phyloP scores from a whole-genome alignment of 2,113 vertebrate species.

The Labeo catla region DNA sequence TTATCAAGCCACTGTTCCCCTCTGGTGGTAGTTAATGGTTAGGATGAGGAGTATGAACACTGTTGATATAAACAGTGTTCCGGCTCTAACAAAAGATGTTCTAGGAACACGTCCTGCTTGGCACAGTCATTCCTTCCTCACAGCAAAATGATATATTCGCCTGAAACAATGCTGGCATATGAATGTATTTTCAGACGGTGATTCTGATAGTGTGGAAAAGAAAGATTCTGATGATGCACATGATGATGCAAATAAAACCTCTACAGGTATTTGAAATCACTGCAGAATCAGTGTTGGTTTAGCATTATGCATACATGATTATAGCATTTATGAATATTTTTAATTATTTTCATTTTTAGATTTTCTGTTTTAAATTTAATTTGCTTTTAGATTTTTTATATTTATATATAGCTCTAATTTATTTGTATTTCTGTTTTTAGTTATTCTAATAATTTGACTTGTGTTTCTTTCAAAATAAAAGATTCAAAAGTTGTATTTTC shows the following conservation, averaged over 20 bases:
- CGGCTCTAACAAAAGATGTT: neutral
- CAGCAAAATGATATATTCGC: neutral
- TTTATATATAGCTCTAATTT: neutral
- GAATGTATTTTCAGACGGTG: conserved; percentile 19
- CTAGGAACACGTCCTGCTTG: neutral
- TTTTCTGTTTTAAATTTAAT: neutral
- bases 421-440: neutral
- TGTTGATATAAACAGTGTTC: neutral
- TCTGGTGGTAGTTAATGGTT: conserved; percentile 12
- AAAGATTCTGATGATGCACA: neutral
- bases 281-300: neutral
- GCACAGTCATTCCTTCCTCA: neutral
- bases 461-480: too few relatives aligned
- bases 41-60: neutral
- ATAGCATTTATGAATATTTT: neutral
- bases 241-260: conserved; percentile 27
- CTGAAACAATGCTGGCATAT: neutral
- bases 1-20: neutral
- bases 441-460: neutral
- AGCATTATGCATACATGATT: neutral
- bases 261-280: conserved; percentile 35
- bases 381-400: neutral
- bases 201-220: conserved; percentile 36
- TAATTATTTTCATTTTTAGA: neutral
- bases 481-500: too few relatives aligned